Evolutionary conservation across 1,140 invertebrate species (phyloP).

Genomic region (Neodiprion lecontei): DNA sequence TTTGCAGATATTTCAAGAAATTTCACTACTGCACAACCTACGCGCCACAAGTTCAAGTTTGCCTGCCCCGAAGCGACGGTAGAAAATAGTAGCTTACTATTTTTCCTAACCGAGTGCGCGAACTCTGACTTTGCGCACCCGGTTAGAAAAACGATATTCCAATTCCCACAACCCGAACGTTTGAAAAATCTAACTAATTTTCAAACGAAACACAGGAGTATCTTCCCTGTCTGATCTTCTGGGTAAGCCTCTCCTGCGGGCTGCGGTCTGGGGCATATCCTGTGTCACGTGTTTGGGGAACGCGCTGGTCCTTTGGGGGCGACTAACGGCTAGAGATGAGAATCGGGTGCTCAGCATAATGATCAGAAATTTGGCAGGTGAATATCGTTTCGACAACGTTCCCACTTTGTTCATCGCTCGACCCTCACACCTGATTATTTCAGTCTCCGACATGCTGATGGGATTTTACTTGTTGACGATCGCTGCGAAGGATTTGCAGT

Average conservation of each 20-base stretch:
- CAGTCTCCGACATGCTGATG: conserved; percentile 81
- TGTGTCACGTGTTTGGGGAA: conserved; percentile 73
- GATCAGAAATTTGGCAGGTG: conserved; percentile 76
- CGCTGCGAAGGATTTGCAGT: conserved; percentile 71
- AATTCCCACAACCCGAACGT: conserved; percentile 16
- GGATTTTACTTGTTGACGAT: conserved; percentile 79
- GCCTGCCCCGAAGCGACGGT: conserved; percentile 74
- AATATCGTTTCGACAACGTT: background rate
- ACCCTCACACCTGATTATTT: conserved; percentile 21
- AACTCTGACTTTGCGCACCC: conserved; percentile 3
- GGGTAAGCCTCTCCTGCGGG: conserved; percentile 67
- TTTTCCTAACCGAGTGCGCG: background rate
- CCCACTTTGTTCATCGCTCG: background rate
- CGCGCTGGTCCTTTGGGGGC: conserved; percentile 71
- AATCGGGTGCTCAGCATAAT: conserved; percentile 69
- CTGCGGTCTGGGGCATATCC: conserved; percentile 77
- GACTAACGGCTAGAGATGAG: conserved; percentile 68
- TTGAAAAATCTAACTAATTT: conserved; percentile 3
- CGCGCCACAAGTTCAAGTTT: conserved; percentile 68
- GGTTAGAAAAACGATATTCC: background rate
- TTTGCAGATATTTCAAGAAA: conserved; percentile 71
- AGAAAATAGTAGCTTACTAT: conserved; percentile 32
- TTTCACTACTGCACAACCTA: conserved; percentile 75
- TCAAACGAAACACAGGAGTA: conserved; percentile 56
- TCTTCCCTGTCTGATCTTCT: conserved; percentile 75